A percentile compares a stretch with the other conserved stretches of the same genome.
Conservation (phyloP, 23 tunicate species). For the Halocynthia roretzi region DNA sequence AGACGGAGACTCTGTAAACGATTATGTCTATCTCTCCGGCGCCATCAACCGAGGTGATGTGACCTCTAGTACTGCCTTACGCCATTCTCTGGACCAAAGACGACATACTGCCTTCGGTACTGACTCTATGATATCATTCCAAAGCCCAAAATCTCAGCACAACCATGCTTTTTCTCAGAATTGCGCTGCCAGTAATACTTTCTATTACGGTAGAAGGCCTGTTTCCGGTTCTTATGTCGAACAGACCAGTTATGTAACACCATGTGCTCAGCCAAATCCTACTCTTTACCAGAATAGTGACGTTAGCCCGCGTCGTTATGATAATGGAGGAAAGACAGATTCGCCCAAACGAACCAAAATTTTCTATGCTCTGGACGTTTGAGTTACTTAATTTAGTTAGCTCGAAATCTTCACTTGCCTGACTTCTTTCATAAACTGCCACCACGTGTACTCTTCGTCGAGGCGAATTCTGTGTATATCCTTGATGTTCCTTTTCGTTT, state of each 20-base stretch:
- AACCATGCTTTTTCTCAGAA: too few species aligned
- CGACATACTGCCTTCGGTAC: not conserved
- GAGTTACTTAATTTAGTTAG: not conserved
- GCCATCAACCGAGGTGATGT: not conserved
- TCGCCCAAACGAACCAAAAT: constrained; percentile 25
- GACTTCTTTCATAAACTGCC: not conserved
- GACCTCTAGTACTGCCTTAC: not conserved
- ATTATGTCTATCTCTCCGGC: constrained; percentile 46
- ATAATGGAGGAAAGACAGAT: constrained; percentile 8
- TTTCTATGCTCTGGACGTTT: constrained; percentile 64
- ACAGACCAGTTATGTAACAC: not conserved
- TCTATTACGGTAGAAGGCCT: constrained; percentile 2
- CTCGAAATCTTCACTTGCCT: constrained; percentile 1
- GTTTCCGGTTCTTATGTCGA: constrained; percentile 2
- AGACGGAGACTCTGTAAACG: not conserved
- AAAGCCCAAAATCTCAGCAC: too few species aligned
- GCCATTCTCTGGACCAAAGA: not conserved
- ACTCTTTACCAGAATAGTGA: not conserved
- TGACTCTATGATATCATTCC: too few species aligned
- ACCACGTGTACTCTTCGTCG: too few species aligned
- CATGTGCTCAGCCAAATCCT: too few species aligned
- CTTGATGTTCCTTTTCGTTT: too few species aligned
- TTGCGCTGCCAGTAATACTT: not conserved
- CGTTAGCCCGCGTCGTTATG: not conserved
- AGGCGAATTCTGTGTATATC: too few species aligned